Evolutionary conservation across 2,888 invertebrate genomes (phyloP), one percentile per base, ranked within the genome.

Genomic region (Erynnis tages): DNA sequence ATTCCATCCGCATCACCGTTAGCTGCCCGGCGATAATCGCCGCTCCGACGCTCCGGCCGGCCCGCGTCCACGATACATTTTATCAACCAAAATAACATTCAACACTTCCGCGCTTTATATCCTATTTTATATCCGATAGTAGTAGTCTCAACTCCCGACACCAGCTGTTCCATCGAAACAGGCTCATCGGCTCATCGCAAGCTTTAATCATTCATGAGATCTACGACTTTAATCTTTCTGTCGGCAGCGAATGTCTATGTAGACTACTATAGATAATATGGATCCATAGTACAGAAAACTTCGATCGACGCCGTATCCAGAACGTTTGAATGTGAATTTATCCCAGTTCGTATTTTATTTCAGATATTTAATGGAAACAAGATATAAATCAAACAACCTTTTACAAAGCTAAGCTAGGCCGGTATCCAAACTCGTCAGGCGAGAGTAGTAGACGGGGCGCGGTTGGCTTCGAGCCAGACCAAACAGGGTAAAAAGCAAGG

Each of bases 401-500:
- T 61, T 67, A 68, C 57, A 63, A 66, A 62, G 61, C 66, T 63
- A 66, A 62, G 61, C 66, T 63, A 66, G 57, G 65, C 67, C 59
- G 67, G 55, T 54, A 37, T 35, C 35, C 35, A 35, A 52, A 29
- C 35, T 34, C 53, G 55, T 47, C 44, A 61, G 65, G 68, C 71
- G 69, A 73, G 69, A 77, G 76, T 61, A 77, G 76, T 61, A 70
- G 73, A 71, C 73, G 67, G 76, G 78, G 80, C 75, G 79, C 73
- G 74, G 75, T 81, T 88, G 87, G 88, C 85, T 66, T 54, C 47
- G 63, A 68, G 83, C 87, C 86, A 88, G 83, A 76, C 76, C 78
- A 85, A 87, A 87, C 79, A 85, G 85, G 85, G 87, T 83, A 84
- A 86, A 88, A 88, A 86, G 84, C 72, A 79, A 80, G 84, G 71